Percentiles rank a stretch among this genome's conserved stretches.
phyloP scores from a whole-genome alignment of 2,113 vertebrate species.

The Caranx melampygus region DNA sequence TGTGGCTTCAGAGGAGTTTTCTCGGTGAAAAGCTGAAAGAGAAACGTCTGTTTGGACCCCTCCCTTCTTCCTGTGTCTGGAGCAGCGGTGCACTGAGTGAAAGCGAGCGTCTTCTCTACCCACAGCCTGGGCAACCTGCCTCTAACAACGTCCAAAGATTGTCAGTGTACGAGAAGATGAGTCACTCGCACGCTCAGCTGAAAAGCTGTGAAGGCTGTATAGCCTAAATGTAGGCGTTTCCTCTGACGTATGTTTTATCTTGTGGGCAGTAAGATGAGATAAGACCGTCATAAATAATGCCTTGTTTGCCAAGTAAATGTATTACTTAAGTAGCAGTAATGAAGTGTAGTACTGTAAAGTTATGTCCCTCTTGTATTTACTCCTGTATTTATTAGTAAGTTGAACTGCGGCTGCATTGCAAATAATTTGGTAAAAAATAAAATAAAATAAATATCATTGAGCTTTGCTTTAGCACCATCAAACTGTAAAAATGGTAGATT shows the following conservation, averaged over 20 bases:
- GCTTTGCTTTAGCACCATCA: background rate
- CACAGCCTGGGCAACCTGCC: background rate
- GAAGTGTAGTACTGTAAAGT: too few species aligned
- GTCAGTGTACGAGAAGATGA: background rate
- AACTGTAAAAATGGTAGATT: too few species aligned
- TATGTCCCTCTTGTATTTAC: too few species aligned
- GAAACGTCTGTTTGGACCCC: background rate
- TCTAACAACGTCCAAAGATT: background rate
- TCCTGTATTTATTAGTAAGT: too few species aligned
- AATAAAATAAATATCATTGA: background rate
- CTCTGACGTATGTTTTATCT: background rate
- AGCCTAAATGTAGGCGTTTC: background rate
- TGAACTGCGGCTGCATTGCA: too few species aligned
- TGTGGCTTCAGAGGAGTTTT: background rate
- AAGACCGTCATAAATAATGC: background rate
- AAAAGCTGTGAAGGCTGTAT: background rate
- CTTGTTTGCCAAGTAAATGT: background rate
- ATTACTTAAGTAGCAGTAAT: too few species aligned
- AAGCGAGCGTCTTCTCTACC: background rate
- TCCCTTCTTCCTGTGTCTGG: constrained; percentile 19
- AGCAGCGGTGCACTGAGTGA: background rate
- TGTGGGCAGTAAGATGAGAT: background rate
- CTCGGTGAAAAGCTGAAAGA: background rate
- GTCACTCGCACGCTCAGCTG: background rate
- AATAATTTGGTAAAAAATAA: too few species aligned